Percentiles rank a stretch among this genome's conserved stretches.
These are phyloP conservation scores for Drosophila merina DNA, from an alignment of 2,888 invertebrate genomes.

Conservation along the genomic window DNA sequence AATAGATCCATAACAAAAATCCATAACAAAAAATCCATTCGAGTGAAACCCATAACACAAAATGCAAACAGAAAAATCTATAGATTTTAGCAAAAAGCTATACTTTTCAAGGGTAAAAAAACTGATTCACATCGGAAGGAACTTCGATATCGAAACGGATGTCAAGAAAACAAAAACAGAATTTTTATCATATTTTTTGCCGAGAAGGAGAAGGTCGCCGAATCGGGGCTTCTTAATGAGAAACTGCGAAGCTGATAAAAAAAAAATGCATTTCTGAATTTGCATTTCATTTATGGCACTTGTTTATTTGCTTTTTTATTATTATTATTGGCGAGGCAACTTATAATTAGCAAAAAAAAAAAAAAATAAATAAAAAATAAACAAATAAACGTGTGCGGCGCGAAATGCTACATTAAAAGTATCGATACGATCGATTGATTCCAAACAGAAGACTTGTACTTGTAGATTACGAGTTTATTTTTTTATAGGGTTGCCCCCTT, in stretches of 20 bases:
- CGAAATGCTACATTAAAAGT: constrained; percentile 1
- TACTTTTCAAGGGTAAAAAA: too few species aligned
- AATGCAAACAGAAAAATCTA: neutral
- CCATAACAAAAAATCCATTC: neutral
- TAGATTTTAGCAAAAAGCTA: too few species aligned
- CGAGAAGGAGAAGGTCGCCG: neutral
- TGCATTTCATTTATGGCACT: neutral
- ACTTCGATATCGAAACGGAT: neutral
- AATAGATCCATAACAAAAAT: neutral
- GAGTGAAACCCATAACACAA: neutral
- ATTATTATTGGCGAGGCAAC: neutral
- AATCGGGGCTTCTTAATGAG: neutral
- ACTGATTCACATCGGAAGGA: neutral
- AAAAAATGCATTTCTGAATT: neutral
- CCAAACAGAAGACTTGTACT: neutral
- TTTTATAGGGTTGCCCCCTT: constrained; percentile 1
- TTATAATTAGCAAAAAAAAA: neutral
- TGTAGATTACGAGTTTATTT: neutral
- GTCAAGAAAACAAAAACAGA: neutral
- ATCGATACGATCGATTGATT: constrained; percentile 11
- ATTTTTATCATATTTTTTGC: too few species aligned
- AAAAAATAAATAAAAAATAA: neutral
- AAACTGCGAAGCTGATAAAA: neutral
- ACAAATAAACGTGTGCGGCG: constrained; percentile 6
- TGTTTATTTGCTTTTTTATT: neutral